Evolutionary conservation across 2,888 invertebrate genomes (phyloP).

Genomic region (Andrena praecox): DNA sequence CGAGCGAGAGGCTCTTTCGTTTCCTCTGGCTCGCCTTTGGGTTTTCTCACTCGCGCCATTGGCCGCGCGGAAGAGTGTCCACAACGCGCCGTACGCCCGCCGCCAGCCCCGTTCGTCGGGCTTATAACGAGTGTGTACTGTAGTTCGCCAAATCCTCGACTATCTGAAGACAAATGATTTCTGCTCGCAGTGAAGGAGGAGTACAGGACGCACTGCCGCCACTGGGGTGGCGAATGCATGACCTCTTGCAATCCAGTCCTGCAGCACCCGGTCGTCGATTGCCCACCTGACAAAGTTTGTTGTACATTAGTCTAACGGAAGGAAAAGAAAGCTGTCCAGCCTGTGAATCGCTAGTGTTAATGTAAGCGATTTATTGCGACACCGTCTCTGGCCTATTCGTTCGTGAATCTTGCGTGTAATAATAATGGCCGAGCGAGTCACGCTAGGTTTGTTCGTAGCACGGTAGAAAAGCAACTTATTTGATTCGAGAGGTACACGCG

Average conservation of each 20-base stretch:
- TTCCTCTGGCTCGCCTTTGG: no score
- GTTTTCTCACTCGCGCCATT: no score
- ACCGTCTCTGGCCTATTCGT: slow-evolving; percentile 1
- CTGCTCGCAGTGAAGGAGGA: slow-evolving; percentile 69
- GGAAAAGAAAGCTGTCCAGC: slow-evolving; percentile 12
- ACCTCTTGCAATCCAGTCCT: not conserved
- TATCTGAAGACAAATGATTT: not conserved
- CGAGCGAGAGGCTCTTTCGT: no score
- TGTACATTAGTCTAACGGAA: slow-evolving; percentile 61
- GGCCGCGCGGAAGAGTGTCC: no score
- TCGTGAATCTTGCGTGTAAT: not conserved
- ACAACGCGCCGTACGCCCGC: no score
- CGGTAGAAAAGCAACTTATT: slow-evolving; percentile 34
- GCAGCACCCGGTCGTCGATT: slow-evolving; percentile 38
- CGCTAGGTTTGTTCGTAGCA: slow-evolving; percentile 16
- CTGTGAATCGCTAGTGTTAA: slow-evolving; percentile 13
- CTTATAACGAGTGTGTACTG: no score
- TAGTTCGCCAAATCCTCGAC: not conserved
- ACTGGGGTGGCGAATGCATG: slow-evolving; percentile 74
- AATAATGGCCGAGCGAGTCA: not conserved
- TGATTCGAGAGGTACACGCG: slow-evolving; percentile 58
- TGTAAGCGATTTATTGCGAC: slow-evolving; percentile 21
- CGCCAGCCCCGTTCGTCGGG: no score
- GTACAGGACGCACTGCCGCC: slow-evolving; percentile 66
- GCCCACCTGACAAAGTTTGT: slow-evolving; percentile 46